A percentile compares a stretch with the other conserved stretches of the same genome.
These are phyloP conservation scores for Calameuta pallipes DNA, from an alignment of 2,888 invertebrate species.

Conservation along the genomic window DNA sequence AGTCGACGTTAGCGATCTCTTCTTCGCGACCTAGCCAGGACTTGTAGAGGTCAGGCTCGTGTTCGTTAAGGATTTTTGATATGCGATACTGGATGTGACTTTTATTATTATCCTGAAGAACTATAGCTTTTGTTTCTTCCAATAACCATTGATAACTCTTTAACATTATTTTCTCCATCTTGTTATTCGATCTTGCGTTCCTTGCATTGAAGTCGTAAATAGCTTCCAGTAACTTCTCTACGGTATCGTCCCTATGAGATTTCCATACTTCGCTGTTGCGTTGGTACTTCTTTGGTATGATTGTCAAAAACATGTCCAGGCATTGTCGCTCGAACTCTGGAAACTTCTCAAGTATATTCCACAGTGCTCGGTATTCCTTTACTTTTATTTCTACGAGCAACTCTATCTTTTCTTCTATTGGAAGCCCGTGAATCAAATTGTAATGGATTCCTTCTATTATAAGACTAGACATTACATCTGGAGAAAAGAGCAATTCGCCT, in stretches of 20 bases:
- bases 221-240: slow-evolving; percentile 25
- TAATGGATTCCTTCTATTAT: slow-evolving; percentile 35
- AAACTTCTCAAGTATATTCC: slow-evolving; percentile 36
- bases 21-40: slow-evolving; percentile 10
- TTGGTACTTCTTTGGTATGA: slow-evolving; percentile 19
- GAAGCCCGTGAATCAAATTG: slow-evolving; percentile 27
- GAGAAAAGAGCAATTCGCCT: not conserved
- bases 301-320: slow-evolving; percentile 35
- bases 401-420: slow-evolving; percentile 30
- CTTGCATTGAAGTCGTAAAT: slow-evolving; percentile 42
- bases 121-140: slow-evolving; percentile 16
- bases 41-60: slow-evolving; percentile 34
- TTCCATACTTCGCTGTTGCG: slow-evolving; percentile 22
- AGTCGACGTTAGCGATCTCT: not conserved
- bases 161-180: slow-evolving; percentile 22
- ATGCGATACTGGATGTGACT: not conserved
- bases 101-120: not conserved
- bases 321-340: slow-evolving; percentile 44
- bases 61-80: not conserved
- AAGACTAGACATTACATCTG: not conserved
- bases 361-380: not conserved
- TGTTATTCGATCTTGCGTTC: slow-evolving; percentile 6
- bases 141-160: slow-evolving; percentile 47
- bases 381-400: slow-evolving; percentile 25
- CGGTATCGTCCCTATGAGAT: not conserved